Conservation (phyloP, 2,797 vertebrate genomes). For the Trachurus trachurus region DNA sequence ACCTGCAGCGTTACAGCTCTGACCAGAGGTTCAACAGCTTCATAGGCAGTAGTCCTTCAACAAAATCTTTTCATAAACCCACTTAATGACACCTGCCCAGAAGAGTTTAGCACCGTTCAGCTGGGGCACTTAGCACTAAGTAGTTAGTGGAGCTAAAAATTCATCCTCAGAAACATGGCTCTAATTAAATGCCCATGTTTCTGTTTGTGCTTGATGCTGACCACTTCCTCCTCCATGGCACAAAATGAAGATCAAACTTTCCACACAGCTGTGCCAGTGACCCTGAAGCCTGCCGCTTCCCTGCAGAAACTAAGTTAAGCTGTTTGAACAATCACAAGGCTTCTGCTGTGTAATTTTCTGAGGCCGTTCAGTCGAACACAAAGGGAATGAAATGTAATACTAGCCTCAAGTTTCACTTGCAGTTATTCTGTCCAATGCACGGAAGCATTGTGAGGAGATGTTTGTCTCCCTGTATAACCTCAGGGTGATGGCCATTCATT, state of each 20-base stretch:
- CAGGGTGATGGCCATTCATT: not conserved
- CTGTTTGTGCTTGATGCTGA: not conserved
- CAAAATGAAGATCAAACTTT: not conserved
- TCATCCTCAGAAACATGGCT: no score
- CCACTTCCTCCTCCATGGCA: not conserved
- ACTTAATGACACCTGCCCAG: no score
- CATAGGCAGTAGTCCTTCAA: no score
- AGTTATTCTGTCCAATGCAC: not conserved
- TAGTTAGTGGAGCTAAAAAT: no score
- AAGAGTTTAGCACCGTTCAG: no score
- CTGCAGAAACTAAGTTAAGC: not conserved
- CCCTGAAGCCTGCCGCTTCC: conserved; percentile 4
- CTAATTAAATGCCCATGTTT: no score
- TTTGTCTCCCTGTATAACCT: not conserved
- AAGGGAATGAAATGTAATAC: conserved; percentile 7
- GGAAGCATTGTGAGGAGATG: not conserved
- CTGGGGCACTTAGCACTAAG: no score
- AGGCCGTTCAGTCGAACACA: not conserved
- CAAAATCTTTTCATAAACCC: no score
- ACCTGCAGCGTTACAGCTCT: no score
- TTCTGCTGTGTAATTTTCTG: not conserved
- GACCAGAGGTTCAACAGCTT: no score
- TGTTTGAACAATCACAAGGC: not conserved
- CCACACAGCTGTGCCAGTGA: not conserved
- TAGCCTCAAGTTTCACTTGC: not conserved